phyloP scores from a whole-genome alignment of 53 echinoderm and acorn worm genomes.

The Antedon mediterranea region DNA sequence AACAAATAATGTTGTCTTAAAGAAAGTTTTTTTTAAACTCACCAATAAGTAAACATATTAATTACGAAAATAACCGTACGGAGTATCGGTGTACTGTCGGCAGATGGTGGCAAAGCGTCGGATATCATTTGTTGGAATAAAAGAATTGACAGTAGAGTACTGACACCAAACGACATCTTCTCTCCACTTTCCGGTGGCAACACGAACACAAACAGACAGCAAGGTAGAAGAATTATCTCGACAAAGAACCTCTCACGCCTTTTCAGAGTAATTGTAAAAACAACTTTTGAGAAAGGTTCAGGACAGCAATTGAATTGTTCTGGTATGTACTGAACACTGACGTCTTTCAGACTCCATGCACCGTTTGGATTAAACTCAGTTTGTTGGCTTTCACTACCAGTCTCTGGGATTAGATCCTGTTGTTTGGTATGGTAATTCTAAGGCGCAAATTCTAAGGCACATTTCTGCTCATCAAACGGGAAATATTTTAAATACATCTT shows the following conservation, averaged over 20 bases:
- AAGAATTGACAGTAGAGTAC: conserved; percentile 23
- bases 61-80: conserved; percentile 11
- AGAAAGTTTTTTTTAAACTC: too few species aligned
- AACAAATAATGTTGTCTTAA: too few species aligned
- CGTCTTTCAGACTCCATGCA: conserved; percentile 15
- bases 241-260: conserved; percentile 25
- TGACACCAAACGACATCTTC: conserved; percentile 27
- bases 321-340: conserved; percentile 4
- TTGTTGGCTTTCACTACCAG: conserved; percentile 1
- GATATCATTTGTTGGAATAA: conserved; percentile 39
- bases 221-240: conserved; percentile 25
- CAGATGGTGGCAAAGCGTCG: conserved; percentile 22
- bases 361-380: conserved; percentile 21
- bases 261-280: too few species aligned
- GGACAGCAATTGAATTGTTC: conserved; percentile 17
- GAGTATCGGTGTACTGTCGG: conserved; percentile 25
- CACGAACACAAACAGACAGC: conserved; percentile 21
- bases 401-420: conserved; percentile 4
- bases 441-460: conserved; percentile 12
- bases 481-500: conserved; percentile 16
- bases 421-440: conserved; percentile 22
- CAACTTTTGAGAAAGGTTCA: too few species aligned
- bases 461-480: conserved; percentile 28
- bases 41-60: too few species aligned
- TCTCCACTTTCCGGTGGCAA: conserved; percentile 36